Evolutionary conservation across 2,797 vertebrate species (phyloP).

Genomic region (Syngnathus rostellatus): DNA sequence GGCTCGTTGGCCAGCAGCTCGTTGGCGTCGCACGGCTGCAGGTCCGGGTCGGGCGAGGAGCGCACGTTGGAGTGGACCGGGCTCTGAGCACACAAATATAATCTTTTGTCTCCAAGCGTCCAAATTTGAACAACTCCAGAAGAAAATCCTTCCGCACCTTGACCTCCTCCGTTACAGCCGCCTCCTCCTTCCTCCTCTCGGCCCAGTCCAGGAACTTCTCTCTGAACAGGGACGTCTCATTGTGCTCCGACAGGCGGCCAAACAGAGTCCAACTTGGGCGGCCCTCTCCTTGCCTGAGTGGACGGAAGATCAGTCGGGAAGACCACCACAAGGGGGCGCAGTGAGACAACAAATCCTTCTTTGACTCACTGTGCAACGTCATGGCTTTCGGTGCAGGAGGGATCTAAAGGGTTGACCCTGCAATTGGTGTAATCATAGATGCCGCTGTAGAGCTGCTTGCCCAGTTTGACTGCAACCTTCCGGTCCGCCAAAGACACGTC

Average conservation of each 20-base stretch:
- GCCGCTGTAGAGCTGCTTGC: constrained; percentile 70
- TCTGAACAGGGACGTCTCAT: constrained; percentile 74
- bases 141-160: constrained; percentile 46
- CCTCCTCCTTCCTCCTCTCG: constrained; percentile 68
- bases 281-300: constrained; percentile 62
- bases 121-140: background rate
- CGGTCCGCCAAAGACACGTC: constrained; percentile 72
- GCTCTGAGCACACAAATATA: constrained; percentile 33
- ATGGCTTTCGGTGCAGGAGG: constrained; percentile 54
- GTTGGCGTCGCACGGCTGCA: constrained; percentile 63
- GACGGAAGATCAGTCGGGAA: too few relatives aligned
- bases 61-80: constrained; percentile 34
- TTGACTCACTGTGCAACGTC: constrained; percentile 65
- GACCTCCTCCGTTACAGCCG: constrained; percentile 51
- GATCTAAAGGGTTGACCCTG: constrained; percentile 69
- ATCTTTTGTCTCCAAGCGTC: too few relatives aligned
- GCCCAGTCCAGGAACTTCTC: constrained; percentile 81
- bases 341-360: background rate
- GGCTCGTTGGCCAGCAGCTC: constrained; percentile 55
- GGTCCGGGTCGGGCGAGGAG: constrained; percentile 50
- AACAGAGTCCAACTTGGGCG: constrained; percentile 74
- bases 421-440: constrained; percentile 72
- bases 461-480: constrained; percentile 74
- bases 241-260: constrained; percentile 75
- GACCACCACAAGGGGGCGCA: background rate